A percentile compares a stretch with the other conserved stretches of the same genome.
Conservation (phyloP, 2,113 vertebrate species). For the Periophthalmodon schlosseri region DNA sequence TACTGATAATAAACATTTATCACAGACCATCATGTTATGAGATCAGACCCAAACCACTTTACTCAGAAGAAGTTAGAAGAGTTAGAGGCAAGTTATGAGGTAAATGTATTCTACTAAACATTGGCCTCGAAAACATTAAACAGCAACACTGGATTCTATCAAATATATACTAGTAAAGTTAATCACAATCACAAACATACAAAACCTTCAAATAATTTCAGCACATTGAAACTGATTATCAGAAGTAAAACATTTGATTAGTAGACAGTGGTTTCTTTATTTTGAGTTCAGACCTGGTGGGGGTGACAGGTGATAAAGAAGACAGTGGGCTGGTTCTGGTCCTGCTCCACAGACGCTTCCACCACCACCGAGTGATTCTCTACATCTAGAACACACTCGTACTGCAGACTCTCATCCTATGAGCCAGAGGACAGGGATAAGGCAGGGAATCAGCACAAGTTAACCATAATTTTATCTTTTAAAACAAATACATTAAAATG, state of each 20-base stretch:
- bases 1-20: background rate
- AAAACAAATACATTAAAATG: background rate
- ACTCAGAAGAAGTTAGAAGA: too few species aligned
- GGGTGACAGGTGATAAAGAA: constrained; percentile 86
- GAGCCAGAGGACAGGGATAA: constrained; percentile 5
- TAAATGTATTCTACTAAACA: too few species aligned
- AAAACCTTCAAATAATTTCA: background rate
- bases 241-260: background rate
- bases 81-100: too few species aligned
- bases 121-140: too few species aligned
- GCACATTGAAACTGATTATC: background rate
- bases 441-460: too few species aligned
- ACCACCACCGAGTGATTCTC: constrained; percentile 85
- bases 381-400: constrained; percentile 87
- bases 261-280: background rate
- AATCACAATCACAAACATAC: too few species aligned
- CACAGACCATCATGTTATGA: background rate
- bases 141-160: too few species aligned
- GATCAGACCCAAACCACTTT: background rate
- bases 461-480: too few species aligned
- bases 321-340: constrained; percentile 70
- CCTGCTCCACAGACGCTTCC: constrained; percentile 80
- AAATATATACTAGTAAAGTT: too few species aligned
- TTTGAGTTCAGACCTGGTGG: constrained; percentile 55
- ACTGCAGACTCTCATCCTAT: constrained; percentile 84